Conservation (phyloP, 2,113 vertebrate genomes). For the Thymallus thymallus region DNA sequence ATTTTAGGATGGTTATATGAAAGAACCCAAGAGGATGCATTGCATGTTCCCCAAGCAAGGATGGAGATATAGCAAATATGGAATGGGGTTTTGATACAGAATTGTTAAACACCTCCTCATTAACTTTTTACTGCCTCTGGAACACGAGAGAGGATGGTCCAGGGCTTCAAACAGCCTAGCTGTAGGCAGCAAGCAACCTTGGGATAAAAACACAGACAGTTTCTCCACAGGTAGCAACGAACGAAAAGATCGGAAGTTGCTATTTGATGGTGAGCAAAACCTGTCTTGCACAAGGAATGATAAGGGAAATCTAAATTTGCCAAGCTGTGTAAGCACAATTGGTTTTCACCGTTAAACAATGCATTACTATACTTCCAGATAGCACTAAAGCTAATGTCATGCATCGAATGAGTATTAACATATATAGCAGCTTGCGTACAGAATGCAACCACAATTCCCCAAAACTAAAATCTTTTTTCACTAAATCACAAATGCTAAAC, state of each 20-base stretch:
- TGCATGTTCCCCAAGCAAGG: slow-evolving; percentile 26
- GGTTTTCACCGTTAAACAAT: slow-evolving; percentile 10
- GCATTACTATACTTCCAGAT: neutral
- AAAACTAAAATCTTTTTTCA: no score
- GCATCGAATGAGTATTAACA: no score
- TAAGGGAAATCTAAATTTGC: slow-evolving; percentile 6
- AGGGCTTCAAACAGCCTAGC: slow-evolving; percentile 64
- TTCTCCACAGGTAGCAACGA: slow-evolving; percentile 48
- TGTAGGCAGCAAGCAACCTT: slow-evolving; percentile 56
- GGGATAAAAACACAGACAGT: slow-evolving; percentile 46
- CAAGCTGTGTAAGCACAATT: slow-evolving; percentile 21
- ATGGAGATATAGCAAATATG: slow-evolving; percentile 18
- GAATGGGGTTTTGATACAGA: slow-evolving; percentile 58
- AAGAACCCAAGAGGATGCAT: slow-evolving; percentile 14
- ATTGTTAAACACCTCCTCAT: slow-evolving; percentile 61
- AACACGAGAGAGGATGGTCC: slow-evolving; percentile 48
- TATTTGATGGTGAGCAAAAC: slow-evolving; percentile 45
- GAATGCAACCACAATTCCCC: no score
- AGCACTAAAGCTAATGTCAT: no score
- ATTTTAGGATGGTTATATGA: slow-evolving; percentile 23
- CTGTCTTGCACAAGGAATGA: slow-evolving; percentile 27
- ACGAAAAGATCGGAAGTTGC: slow-evolving; percentile 42
- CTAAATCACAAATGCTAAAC: no score
- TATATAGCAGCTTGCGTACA: no score
- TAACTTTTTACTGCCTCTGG: slow-evolving; percentile 54